Conservation (phyloP, 1,140 invertebrate species). For the Grapholita molesta region DNA sequence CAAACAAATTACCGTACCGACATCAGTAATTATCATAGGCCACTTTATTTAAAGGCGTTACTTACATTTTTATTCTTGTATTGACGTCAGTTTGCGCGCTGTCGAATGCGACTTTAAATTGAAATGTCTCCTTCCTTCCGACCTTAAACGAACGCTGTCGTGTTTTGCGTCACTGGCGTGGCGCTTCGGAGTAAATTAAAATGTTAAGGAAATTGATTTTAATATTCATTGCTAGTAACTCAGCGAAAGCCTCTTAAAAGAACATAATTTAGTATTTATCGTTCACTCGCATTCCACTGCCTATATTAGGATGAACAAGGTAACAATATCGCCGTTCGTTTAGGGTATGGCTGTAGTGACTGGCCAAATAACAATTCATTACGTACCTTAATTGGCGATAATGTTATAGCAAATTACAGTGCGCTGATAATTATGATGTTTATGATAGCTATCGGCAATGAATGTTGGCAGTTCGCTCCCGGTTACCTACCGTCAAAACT, state of each 20-base stretch:
- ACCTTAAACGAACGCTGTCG: conserved; percentile 31
- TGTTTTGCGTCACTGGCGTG: conserved; percentile 37
- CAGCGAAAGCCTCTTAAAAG: neutral
- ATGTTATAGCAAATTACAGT: neutral
- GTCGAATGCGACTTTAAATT: conserved; percentile 23
- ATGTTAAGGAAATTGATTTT: conserved; percentile 30
- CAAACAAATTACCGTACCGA: neutral
- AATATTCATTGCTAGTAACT: conserved; percentile 13
- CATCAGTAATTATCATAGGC: neutral
- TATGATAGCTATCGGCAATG: conserved; percentile 20
- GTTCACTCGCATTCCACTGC: neutral
- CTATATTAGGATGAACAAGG: conserved; percentile 12
- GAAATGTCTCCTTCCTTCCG: conserved; percentile 47
- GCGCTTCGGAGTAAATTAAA: conserved; percentile 29
- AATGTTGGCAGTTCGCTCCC: neutral
- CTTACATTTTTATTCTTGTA: neutral
- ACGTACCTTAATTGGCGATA: neutral
- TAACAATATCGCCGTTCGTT: neutral
- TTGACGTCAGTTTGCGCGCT: conserved; percentile 11
- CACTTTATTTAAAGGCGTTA: neutral
- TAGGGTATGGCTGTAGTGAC: neutral
- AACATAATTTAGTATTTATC: neutral
- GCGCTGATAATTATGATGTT: neutral
- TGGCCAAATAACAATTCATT: neutral
- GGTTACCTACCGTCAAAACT: neutral